Evolutionary conservation across 2,888 invertebrate genomes (phyloP).

Genomic region (Microdon myrmicae): DNA sequence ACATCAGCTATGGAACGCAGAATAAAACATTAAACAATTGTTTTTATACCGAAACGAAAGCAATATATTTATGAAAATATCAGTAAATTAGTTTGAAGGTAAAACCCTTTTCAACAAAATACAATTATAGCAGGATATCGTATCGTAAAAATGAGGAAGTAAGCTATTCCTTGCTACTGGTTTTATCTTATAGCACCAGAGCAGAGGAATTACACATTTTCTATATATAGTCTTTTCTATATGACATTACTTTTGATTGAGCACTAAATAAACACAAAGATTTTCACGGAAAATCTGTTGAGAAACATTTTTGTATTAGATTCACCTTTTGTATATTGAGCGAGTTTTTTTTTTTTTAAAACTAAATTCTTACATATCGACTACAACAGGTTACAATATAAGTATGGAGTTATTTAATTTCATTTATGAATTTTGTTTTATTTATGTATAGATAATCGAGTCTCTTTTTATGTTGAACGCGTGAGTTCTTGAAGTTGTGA

Average conservation of each 20-base stretch:
- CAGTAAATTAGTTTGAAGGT: constrained; percentile 19
- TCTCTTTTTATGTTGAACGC: no score
- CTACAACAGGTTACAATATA: constrained; percentile 1
- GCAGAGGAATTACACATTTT: constrained; percentile 10
- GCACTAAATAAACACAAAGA: constrained; percentile 41
- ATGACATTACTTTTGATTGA: constrained; percentile 19
- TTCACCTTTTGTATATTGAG: constrained; percentile 42
- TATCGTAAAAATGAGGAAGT: constrained; percentile 22
- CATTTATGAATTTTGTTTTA: constrained; percentile 2
- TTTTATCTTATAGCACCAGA: constrained; percentile 11
- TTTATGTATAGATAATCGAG: no score
- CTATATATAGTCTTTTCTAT: constrained; percentile 3
- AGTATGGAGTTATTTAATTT: constrained; percentile 1
- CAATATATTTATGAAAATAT: constrained; percentile 35
- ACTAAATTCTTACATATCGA: constrained; percentile 8
- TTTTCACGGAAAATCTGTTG: constrained; percentile 57
- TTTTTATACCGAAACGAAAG: constrained; percentile 33
- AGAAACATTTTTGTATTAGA: constrained; percentile 33
- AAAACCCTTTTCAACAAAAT: constrained; percentile 18
- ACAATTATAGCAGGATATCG: constrained; percentile 35
- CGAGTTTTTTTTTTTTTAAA: constrained; percentile 4
- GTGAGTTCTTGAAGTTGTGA: no score
- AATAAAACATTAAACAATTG: no score
- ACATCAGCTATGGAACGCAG: no score
- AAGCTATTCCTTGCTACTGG: constrained; percentile 18